These are phyloP conservation scores for Penaeus monodon DNA, from an alignment of 2,888 invertebrate genomes.

Conservation along the genomic window DNA sequence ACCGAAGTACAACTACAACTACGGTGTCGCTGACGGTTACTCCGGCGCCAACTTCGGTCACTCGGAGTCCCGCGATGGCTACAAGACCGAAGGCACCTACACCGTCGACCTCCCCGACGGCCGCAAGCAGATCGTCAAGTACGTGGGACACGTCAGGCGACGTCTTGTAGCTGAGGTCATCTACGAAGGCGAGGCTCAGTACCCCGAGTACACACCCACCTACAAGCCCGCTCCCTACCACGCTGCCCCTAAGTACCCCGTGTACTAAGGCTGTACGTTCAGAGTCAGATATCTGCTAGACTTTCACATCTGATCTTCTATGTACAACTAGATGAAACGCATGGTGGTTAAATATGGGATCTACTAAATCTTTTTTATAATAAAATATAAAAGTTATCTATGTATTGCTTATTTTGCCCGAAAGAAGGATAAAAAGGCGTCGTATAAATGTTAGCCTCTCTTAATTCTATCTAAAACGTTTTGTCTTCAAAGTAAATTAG, in stretches of 20 bases:
- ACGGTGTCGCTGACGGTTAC: constrained; percentile 33
- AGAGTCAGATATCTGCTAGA: too few relatives aligned
- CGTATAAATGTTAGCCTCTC: too few relatives aligned
- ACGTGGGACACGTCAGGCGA: constrained; percentile 45
- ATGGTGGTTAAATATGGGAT: too few relatives aligned
- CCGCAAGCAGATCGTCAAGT: constrained; percentile 47
- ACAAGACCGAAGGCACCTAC: constrained; percentile 41
- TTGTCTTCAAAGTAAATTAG: too few relatives aligned
- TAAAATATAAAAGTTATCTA: too few relatives aligned
- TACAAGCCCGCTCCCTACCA: constrained; percentile 31
- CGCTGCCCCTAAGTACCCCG: constrained; percentile 25
- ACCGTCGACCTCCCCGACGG: constrained; percentile 47
- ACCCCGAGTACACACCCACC: constrained; percentile 13
- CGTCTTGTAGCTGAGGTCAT: constrained; percentile 43
- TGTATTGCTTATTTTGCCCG: too few relatives aligned
- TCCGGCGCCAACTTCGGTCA: constrained; percentile 23
- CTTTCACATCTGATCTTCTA: too few relatives aligned
- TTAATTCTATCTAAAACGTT: too few relatives aligned
- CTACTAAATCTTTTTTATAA: too few relatives aligned
- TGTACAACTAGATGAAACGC: too few relatives aligned
- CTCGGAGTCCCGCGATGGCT: constrained; percentile 21
- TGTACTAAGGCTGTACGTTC: background rate
- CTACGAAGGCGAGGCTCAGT: constrained; percentile 51
- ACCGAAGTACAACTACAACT: constrained; percentile 16
- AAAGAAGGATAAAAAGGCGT: too few relatives aligned